phyloP scores from a whole-genome alignment of 2,888 invertebrate species.

The Pharmacophagus antenor region DNA sequence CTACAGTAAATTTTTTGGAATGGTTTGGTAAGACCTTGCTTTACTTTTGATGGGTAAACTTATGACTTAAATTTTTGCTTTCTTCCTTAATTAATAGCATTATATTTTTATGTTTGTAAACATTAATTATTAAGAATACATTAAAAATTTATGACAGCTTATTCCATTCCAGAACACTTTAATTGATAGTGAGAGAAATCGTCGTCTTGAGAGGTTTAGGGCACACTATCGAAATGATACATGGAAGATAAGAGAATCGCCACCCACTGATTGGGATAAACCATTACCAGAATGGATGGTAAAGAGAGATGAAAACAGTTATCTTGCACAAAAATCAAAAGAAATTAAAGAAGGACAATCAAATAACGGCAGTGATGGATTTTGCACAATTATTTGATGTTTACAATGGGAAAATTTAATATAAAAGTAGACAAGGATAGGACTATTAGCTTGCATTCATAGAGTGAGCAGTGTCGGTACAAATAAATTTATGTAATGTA shows the following conservation, averaged over 20 bases:
- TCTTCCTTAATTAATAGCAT: too few relatives aligned
- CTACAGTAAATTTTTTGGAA: too few relatives aligned
- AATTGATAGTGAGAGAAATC: slow-evolving; percentile 85
- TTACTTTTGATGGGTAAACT: too few relatives aligned
- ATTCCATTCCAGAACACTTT: slow-evolving; percentile 78
- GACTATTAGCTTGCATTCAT: background rate
- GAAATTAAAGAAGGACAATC: slow-evolving; percentile 75
- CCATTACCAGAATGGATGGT: slow-evolving; percentile 89
- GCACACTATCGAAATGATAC: slow-evolving; percentile 87
- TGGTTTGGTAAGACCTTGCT: too few relatives aligned
- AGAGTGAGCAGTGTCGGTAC: background rate
- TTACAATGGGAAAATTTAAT: background rate
- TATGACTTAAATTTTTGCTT: too few relatives aligned
- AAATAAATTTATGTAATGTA: background rate
- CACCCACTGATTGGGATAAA: slow-evolving; percentile 90
- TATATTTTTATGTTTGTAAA: too few relatives aligned
- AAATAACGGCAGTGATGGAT: slow-evolving; percentile 45
- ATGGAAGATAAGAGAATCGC: slow-evolving; percentile 88
- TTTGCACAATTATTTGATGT: slow-evolving; percentile 62
- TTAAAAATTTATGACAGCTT: background rate
- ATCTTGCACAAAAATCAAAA: slow-evolving; percentile 83
- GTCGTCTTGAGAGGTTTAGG: slow-evolving; percentile 82
- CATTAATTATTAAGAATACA: too few relatives aligned
- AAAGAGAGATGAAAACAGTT: slow-evolving; percentile 84
- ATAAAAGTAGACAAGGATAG: background rate